Evolutionary conservation across 2,888 invertebrate genomes (phyloP), one percentile per base, ranked within the genome.

Genomic region (Epinotia brunnichana): DNA sequence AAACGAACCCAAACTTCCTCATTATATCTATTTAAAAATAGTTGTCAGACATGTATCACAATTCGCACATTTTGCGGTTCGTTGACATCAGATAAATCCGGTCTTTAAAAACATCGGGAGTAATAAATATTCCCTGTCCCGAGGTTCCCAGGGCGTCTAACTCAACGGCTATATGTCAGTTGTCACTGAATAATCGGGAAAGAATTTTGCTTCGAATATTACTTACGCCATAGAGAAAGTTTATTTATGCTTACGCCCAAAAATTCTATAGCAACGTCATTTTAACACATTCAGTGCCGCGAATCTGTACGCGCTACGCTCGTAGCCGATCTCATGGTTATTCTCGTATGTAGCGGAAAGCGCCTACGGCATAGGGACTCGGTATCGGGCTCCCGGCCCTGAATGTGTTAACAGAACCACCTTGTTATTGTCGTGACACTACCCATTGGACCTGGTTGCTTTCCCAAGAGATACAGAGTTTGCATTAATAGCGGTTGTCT

Each of bases 1-100:
- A 71, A 71, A 71, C 59, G 60, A 17, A 39, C 10, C 41, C 0
- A 60, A 56, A 39, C 48, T 67, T 71, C 67, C 72, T 68, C 72
- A 72, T 72, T 72, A 69, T 54, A 54, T 64, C 70, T 72, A 72
- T 67, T 68, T 61, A 56, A 72, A 72, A 72, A 72, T 72, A 72
- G 67, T 48, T 61, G 61, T 59, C 57, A 39, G n/a, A 57, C 29
- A 11, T 48, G 35, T 70, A 63, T 57, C 56, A 67, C 44, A 67
- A 67, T 72, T 72, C 59, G 67, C 72, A 56, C 24, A n/a, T 44
- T 48, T n/a, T n/a, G 17, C 24, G 39, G 72, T 54, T 68, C 72
- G 56, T 48, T 35, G 67, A 60, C 64, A 67, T 48, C 35, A 62
- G 63, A 56, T 68, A 62, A 68, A 72, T 72, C 61, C 17, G 35